phyloP scores from a whole-genome alignment of 2,888 invertebrate species.

The Globia sparganii region DNA sequence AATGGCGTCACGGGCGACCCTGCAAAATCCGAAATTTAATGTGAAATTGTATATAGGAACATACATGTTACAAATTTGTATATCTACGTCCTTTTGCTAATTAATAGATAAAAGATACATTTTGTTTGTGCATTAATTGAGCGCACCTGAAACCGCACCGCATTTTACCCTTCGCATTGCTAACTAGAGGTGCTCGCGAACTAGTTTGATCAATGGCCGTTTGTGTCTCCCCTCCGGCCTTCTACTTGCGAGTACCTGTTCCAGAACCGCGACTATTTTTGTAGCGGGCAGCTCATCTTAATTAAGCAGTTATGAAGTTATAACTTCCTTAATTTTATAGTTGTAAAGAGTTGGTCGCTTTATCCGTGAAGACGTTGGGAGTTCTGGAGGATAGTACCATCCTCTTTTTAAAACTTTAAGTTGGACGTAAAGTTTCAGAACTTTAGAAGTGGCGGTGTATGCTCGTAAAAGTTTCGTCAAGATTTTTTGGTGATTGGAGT shows the following conservation, averaged over 20 bases:
- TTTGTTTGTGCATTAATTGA: slow-evolving; percentile 30
- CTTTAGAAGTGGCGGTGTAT: slow-evolving; percentile 2
- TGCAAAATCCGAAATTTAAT: slow-evolving; percentile 30
- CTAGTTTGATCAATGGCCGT: slow-evolving; percentile 36
- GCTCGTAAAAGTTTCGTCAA: slow-evolving; percentile 22
- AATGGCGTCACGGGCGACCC: slow-evolving; percentile 32
- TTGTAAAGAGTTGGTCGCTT: slow-evolving; percentile 1
- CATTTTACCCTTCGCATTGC: slow-evolving; percentile 20
- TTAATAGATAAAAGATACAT: slow-evolving; percentile 34
- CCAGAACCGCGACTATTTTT: slow-evolving; percentile 12
- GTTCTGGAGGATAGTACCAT: background rate
- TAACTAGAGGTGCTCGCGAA: slow-evolving; percentile 16
- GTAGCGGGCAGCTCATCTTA: background rate
- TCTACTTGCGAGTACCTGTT: slow-evolving; percentile 20
- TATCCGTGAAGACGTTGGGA: slow-evolving; percentile 6
- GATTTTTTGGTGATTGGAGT: slow-evolving; percentile 61
- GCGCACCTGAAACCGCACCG: background rate
- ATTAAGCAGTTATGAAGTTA: slow-evolving; percentile 23
- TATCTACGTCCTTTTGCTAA: slow-evolving; percentile 7
- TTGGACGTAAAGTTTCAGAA: slow-evolving; percentile 2
- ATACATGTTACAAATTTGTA: slow-evolving; percentile 9
- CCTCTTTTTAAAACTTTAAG: slow-evolving; percentile 13
- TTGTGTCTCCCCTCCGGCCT: slow-evolving; percentile 15
- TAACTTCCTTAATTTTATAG: slow-evolving; percentile 10
- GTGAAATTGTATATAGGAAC: slow-evolving; percentile 4